Evolutionary conservation across 2,113 vertebrate genomes (phyloP).

Genomic region (Ctenodactylus gundi): DNA sequence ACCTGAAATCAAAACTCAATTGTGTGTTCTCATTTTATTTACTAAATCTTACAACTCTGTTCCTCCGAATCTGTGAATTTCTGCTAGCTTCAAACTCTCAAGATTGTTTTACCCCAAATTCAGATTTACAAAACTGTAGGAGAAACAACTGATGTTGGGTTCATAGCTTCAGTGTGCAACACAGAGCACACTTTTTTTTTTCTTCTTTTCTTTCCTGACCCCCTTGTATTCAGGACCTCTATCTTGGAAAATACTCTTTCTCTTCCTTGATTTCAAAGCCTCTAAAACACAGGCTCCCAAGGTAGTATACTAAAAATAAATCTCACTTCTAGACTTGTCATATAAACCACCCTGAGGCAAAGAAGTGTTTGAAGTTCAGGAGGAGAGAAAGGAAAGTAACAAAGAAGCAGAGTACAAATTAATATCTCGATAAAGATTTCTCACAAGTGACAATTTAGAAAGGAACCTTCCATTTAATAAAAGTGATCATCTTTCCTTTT

Average conservation of each 20-base stretch:
- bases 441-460: background rate
- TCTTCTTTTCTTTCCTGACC: background rate
- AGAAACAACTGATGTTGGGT: background rate
- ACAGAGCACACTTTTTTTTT: background rate
- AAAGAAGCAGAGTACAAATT: background rate
- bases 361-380: background rate
- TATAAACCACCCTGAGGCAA: background rate
- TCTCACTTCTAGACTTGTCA: background rate
- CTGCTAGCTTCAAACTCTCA: background rate
- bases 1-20: conserved; percentile 17
- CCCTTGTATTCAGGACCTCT: background rate
- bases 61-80: background rate
- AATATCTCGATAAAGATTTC: conserved; percentile 1
- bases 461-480: background rate
- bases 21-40: background rate
- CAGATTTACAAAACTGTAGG: background rate
- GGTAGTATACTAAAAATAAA: background rate
- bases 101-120: background rate
- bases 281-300: conserved; percentile 11
- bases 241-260: background rate
- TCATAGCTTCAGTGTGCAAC: background rate
- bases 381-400: conserved; percentile 28
- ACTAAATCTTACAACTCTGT: background rate
- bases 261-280: background rate
- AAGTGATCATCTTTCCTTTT: background rate